Evolutionary conservation across 2,113 vertebrate species (phyloP).

Genomic region (Dissostichus mawsoni): DNA sequence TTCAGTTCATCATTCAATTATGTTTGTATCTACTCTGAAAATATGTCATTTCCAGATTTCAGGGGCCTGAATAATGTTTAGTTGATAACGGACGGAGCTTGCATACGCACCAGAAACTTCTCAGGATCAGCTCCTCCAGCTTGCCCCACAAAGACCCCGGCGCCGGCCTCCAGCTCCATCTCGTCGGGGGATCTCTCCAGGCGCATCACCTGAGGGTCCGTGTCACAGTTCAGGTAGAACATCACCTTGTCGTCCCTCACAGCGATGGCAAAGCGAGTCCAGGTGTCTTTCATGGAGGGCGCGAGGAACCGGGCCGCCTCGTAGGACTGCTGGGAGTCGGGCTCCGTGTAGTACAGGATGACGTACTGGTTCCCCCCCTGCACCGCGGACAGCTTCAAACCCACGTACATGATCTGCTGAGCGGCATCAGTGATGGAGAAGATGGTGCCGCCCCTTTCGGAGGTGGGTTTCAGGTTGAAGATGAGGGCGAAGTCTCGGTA

Average conservation of each 20-base stretch:
- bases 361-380: conserved; percentile 82
- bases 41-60: neutral
- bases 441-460: conserved; percentile 83
- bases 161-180: conserved; percentile 89
- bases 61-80: neutral
- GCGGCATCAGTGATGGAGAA: conserved; percentile 89
- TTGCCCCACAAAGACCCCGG: conserved; percentile 92
- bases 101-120: conserved; percentile 89
- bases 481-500: conserved; percentile 91
- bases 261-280: conserved; percentile 90
- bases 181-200: conserved; percentile 85
- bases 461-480: conserved; percentile 88
- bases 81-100: neutral
- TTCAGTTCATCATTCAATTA: too few species aligned
- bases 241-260: conserved; percentile 85
- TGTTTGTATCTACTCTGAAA: too few species aligned
- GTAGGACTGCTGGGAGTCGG: conserved; percentile 78
- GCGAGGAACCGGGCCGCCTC: conserved; percentile 89
- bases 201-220: conserved; percentile 74
- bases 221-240: conserved; percentile 90
- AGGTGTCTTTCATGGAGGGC: conserved; percentile 84
- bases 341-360: conserved; percentile 91
- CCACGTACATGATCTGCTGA: conserved; percentile 88
- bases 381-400: conserved; percentile 88
- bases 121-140: conserved; percentile 90